These are phyloP conservation scores for Cervus canadensis DNA, from an alignment of 2,113 vertebrate species.

Conservation along the genomic window DNA sequence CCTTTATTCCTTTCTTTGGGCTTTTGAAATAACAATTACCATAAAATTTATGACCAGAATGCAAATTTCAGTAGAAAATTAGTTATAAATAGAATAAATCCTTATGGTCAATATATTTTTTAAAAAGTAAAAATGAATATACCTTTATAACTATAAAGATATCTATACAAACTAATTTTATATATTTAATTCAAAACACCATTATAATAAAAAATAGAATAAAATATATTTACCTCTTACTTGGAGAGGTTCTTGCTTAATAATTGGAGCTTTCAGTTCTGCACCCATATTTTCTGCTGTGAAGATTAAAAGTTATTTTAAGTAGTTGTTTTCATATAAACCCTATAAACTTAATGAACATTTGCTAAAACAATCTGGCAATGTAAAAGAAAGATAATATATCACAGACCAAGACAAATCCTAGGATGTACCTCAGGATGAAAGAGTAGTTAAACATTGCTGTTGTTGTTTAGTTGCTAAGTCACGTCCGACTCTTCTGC, in stretches of 20 bases:
- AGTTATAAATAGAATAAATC: conserved; percentile 20
- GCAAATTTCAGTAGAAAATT: conserved; percentile 21
- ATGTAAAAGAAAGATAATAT: neutral
- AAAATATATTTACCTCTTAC: conserved; percentile 80
- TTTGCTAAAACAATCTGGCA: neutral
- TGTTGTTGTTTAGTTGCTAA: neutral
- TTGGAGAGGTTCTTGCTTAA: conserved; percentile 80
- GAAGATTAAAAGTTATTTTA: conserved; percentile 66
- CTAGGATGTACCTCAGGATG: neutral
- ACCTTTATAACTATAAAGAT: neutral
- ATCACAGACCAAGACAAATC: neutral
- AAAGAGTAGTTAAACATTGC: neutral
- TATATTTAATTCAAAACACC: conserved; percentile 7
- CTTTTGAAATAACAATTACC: conserved; percentile 6
- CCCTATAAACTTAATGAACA: neutral
- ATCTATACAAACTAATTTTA: neutral
- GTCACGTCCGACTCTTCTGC: neutral
- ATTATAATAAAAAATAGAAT: conserved; percentile 9
- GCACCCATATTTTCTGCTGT: conserved; percentile 71
- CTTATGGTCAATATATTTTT: conserved; percentile 4
- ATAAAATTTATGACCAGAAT: conserved; percentile 29
- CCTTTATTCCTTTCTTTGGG: neutral
- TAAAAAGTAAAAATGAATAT: conserved; percentile 2
- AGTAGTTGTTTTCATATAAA: conserved; percentile 30
- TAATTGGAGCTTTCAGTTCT: conserved; percentile 77